Base-by-base conservation (phyloP, 2,797 vertebrate genomes). In the Hydrophis major region DNA sequence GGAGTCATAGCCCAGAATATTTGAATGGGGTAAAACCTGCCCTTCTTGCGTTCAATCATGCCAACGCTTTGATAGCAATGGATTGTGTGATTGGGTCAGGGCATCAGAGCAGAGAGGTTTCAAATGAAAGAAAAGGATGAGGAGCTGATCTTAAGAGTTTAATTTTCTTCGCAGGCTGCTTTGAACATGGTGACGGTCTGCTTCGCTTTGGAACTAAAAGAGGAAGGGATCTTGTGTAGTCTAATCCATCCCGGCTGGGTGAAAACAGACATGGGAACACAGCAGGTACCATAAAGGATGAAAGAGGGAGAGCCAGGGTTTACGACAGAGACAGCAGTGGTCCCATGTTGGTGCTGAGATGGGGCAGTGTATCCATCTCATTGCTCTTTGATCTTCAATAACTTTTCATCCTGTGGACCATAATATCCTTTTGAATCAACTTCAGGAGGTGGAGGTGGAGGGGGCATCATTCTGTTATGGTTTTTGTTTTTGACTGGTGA, bases 241-340 rank as follows among this genome's bases (percentile, higher is more conserved):
- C 89, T 95, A 53, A 92, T 96, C 92, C 96, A 96, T 92, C 96
- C 96, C 0, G 96, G 95, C 92, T 97, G 96, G 96, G 96, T 97
- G 92, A 97, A 97, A 94, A 97, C 94, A 0, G 88, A 96, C 93
- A 95, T 96, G 95, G 96, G 96, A 47, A 97, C 89, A 0, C 89
- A 96, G 16, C 56, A 96, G 96, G 96, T 96, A 94, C 25, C 0
- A n/a, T 25, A 87, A 20, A 87, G 25, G 37, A 27, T 63, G 87
- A 32, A 69, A 18, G 90, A 74, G 91, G 56, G 88, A 55, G 0
- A 0, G 59, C 20, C 74, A 42, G 74, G 74, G 37, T 83, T 83
- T 83, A 47, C 37, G 25, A 25, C 37, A 83, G 37, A 83, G 74
- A 78, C 20, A 42, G 7, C 37, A 12, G 7, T 1, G 32, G 18